phyloP scores from a whole-genome alignment of 2,888 invertebrate genomes.

The Caenorhabditis sp. region DNA sequence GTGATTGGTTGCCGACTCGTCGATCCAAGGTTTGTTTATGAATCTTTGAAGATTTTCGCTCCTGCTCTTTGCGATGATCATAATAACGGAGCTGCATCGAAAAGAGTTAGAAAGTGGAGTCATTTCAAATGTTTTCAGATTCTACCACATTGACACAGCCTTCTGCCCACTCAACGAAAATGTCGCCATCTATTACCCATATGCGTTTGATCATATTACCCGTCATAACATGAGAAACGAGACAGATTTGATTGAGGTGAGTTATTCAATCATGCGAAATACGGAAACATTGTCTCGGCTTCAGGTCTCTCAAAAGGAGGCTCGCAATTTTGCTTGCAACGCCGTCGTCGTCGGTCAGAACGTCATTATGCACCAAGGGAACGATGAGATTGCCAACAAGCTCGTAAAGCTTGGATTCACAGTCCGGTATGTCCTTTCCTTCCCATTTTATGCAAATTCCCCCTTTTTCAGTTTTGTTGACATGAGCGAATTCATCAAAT shows the following conservation, averaged over 20 bases:
- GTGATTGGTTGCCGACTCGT: slow-evolving; percentile 74
- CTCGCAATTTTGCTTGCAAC: slow-evolving; percentile 77
- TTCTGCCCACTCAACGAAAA: slow-evolving; percentile 77
- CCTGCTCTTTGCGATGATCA: background rate
- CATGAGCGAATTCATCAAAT: slow-evolving; percentile 78
- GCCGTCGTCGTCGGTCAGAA: slow-evolving; percentile 77
- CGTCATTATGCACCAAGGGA: slow-evolving; percentile 74
- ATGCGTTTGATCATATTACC: slow-evolving; percentile 75
- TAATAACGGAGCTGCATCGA: background rate
- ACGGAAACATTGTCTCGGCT: slow-evolving; percentile 7
- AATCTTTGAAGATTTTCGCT: slow-evolving; percentile 3
- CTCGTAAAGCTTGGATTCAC: slow-evolving; percentile 66
- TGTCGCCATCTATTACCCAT: slow-evolving; percentile 74
- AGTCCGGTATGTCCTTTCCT: slow-evolving; percentile 33
- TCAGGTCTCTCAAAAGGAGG: slow-evolving; percentile 72
- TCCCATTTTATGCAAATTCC: background rate
- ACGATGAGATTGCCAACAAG: slow-evolving; percentile 71
- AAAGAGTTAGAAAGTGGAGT: background rate
- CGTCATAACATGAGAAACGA: slow-evolving; percentile 76
- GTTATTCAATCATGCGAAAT: slow-evolving; percentile 12
- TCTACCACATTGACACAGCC: slow-evolving; percentile 79
- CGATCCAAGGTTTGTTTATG: slow-evolving; percentile 72
- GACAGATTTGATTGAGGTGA: slow-evolving; percentile 62
- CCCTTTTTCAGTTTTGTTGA: slow-evolving; percentile 65
- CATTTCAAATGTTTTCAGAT: slow-evolving; percentile 58